These are phyloP conservation scores for Leptinotarsa peninsularis DNA, from an alignment of 2,888 invertebrate species.

Conservation along the genomic window DNA sequence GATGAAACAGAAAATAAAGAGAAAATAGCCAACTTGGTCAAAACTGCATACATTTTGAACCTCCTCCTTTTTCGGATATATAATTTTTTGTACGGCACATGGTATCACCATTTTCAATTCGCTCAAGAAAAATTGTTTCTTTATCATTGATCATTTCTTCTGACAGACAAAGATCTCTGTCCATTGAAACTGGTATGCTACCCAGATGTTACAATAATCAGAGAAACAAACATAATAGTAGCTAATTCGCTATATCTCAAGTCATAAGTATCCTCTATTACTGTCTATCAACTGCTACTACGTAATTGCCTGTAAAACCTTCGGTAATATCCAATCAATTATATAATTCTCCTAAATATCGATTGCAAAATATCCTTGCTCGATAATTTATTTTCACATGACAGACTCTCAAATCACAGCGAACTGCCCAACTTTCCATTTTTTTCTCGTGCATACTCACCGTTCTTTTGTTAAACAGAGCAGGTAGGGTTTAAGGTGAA, in stretches of 20 bases:
- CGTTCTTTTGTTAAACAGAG: constrained; percentile 13
- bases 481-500: constrained; percentile 16
- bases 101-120: too few relatives aligned
- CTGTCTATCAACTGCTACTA: not conserved
- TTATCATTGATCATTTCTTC: too few relatives aligned
- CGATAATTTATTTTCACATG: constrained; percentile 8
- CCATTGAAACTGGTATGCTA: not conserved
- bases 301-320: constrained; percentile 9
- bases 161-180: too few relatives aligned
- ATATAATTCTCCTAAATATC: constrained; percentile 9
- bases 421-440: constrained; percentile 12
- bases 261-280: not conserved
- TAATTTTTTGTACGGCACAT: too few relatives aligned
- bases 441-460: constrained; percentile 17
- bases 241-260: not conserved
- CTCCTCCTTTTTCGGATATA: too few relatives aligned
- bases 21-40: too few relatives aligned
- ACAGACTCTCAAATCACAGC: not conserved
- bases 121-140: too few relatives aligned
- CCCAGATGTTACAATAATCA: not conserved
- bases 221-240: not conserved
- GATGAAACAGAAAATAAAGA: too few relatives aligned
- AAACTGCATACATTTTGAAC: too few relatives aligned
- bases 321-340: constrained; percentile 7
- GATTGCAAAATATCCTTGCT: constrained; percentile 11